Evolutionary conservation across 2,797 vertebrate species (phyloP), one percentile per base, ranked within the genome.

Genomic region (Silurus lanzhouensis): DNA sequence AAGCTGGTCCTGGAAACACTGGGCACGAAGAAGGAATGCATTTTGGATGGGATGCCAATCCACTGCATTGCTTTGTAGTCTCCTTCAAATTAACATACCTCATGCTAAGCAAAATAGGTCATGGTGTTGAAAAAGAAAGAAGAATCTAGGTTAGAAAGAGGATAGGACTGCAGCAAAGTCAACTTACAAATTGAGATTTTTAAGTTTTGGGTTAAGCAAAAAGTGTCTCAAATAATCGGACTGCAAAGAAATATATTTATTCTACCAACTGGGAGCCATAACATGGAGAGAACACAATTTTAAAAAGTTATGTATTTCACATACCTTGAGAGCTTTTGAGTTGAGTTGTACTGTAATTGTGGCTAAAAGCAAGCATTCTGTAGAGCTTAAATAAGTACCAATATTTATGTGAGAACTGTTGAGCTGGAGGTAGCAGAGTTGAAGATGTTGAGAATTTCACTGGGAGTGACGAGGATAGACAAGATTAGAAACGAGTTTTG

Each of bases 31-130:
- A 20, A 78, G 75, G 10, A 78, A 61, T 44, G 31, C 8, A 38
- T 20, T 78, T 17, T 38, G 44, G 27, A 38, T 38, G 57, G 57
- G 27, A 63, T 61, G 31, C 57, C 17, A 60, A 4, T 77, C 17
- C 75, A 58, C 1, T 75, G 25, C 22, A 27, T 14, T 27, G 15
- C 48, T 75, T 74, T 57, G 52, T 25, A 55, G n/a, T 57, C 14
- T 75, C 20, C 20, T 38, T 52, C 71, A 74, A 74, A 74, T 75
- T 25, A 15, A 75, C 72, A 76, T 58, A 57, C n/a, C 22, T 58
- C 15, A 58, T 31, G 25, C 1, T 57, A 31, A 17, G 75, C 27
- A 15, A 48, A 76, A 76, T 31, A 57, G 52, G 1, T 31, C n/a
- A 57, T 31, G 9, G 55, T 60, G 12, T 31, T 57, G 25, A n/a